Conservation (phyloP, 92 coral and sea anemone species). For the Umimayanthus kanabou region DNA sequence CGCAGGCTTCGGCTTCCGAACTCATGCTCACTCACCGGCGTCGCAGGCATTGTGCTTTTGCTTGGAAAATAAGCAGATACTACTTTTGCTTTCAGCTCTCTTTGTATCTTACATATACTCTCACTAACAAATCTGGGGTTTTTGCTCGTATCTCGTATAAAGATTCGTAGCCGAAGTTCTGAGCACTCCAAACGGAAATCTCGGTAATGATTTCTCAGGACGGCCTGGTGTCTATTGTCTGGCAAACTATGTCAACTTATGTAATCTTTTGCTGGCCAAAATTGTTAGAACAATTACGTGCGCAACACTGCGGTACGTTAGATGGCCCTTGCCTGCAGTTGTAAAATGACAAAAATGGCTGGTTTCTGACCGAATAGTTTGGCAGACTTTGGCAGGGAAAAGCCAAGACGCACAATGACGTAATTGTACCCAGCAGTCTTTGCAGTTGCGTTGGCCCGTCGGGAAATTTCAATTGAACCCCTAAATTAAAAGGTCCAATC, state of each 20-base stretch:
- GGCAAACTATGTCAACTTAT: neutral
- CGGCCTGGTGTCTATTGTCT: conserved; percentile 2
- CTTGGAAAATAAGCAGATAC: neutral
- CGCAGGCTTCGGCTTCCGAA: neutral
- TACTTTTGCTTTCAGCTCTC: neutral
- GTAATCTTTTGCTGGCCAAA: neutral
- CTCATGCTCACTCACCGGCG: neutral
- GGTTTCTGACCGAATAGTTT: neutral
- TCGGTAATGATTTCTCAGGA: neutral
- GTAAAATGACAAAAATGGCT: neutral
- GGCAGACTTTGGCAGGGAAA: neutral
- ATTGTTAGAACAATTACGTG: neutral
- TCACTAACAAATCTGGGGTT: no score
- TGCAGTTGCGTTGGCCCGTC: neutral
- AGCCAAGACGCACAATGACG: conserved; percentile 10
- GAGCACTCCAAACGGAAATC: neutral
- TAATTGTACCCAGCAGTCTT: neutral
- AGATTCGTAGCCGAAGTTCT: neutral
- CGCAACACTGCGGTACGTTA: neutral
- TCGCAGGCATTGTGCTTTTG: neutral
- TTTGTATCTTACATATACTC: neutral
- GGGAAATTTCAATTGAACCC: no score
- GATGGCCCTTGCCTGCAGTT: no score
- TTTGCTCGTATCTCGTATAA: neutral
- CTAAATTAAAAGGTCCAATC: no score